These are phyloP conservation scores for Paracyprichromis sp. DNA, from an alignment of 2,113 vertebrate genomes.

Conservation along the genomic window DNA sequence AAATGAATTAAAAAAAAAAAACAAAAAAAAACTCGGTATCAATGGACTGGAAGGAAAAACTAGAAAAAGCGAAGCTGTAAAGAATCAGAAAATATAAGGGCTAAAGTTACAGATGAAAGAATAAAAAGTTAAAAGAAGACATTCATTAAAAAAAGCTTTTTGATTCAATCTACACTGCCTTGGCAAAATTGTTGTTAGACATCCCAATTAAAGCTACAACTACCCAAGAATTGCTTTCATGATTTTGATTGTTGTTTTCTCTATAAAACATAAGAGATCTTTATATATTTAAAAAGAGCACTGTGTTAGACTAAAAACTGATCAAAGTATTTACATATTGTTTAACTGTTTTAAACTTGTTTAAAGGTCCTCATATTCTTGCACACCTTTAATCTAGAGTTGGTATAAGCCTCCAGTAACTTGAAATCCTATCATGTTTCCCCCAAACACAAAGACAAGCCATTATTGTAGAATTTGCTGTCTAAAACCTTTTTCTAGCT, in stretches of 20 bases:
- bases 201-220: background rate
- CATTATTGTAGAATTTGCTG: background rate
- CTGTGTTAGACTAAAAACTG: background rate
- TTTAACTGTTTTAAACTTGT: background rate
- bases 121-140: background rate
- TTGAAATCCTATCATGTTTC: background rate
- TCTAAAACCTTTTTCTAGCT: background rate
- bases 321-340: background rate
- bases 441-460: background rate
- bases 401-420: background rate
- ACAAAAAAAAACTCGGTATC: fast-evolving
- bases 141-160: background rate
- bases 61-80: background rate
- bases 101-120: background rate
- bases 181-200: background rate
- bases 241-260: background rate
- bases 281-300: background rate
- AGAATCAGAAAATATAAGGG: background rate
- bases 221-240: background rate
- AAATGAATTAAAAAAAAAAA: background rate
- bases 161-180: background rate
- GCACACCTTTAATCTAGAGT: background rate
- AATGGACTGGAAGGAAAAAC: background rate
- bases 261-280: background rate
- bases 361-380: background rate